Percentiles rank a stretch among this genome's conserved stretches.
phyloP scores from a whole-genome alignment of 1,140 invertebrate genomes.

The Pollicipes pollicipes region DNA sequence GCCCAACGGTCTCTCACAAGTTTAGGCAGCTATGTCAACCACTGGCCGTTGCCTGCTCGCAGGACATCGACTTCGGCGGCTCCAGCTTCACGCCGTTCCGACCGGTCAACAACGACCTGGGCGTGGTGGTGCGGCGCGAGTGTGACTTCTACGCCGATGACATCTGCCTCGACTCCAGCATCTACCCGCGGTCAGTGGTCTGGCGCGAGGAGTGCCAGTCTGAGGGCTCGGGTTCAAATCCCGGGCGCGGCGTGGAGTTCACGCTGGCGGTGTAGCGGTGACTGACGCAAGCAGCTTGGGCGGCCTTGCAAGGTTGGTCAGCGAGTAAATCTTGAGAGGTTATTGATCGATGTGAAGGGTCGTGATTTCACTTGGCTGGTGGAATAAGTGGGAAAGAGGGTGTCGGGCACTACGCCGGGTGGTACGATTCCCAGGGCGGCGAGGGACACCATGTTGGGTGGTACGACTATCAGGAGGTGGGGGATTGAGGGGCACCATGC shows the following conservation, averaged over 20 bases:
- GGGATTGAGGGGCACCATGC: no score
- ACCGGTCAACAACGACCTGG: background rate
- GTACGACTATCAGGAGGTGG: no score
- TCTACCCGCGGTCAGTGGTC: conserved; percentile 54
- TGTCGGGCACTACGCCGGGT: no score
- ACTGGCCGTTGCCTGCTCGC: background rate
- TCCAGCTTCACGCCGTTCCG: background rate
- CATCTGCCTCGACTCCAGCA: conserved; percentile 48
- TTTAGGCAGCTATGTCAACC: background rate
- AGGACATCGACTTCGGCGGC: background rate
- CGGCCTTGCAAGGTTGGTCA: conserved; percentile 7
- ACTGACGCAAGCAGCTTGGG: conserved; percentile 8
- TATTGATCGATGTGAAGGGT: background rate
- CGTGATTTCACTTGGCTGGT: no score
- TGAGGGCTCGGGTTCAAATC: conserved; percentile 7
- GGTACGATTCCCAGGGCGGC: no score
- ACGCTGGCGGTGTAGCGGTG: background rate
- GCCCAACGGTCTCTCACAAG: background rate
- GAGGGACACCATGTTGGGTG: no score
- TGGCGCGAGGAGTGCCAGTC: conserved; percentile 6
- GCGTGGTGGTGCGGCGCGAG: conserved; percentile 19
- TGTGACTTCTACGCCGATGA: conserved; percentile 55
- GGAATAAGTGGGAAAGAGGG: no score
- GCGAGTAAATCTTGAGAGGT: conserved; percentile 7
- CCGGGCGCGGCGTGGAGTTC: conserved; percentile 8